A percentile compares a stretch with the other conserved stretches of the same genome.
Evolutionary conservation across 1,140 invertebrate species (phyloP).

Genomic region (Lepidurus arcticus): DNA sequence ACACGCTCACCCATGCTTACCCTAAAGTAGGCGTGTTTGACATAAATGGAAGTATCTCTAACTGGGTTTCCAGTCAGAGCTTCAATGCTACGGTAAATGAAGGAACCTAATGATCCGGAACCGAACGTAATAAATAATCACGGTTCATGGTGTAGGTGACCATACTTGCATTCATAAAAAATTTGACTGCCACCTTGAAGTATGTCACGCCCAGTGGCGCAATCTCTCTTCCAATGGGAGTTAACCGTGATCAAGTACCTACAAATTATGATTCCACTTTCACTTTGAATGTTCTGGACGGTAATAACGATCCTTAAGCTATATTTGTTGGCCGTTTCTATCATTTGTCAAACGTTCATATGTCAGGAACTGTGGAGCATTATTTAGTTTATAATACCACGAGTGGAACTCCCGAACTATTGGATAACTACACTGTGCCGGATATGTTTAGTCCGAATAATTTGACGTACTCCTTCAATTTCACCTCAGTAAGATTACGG

Average conservation of each 20-base stretch:
- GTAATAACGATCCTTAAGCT: neutral
- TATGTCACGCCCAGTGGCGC: neutral
- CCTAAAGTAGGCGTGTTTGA: slow-evolving; percentile 37
- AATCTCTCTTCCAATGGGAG: neutral
- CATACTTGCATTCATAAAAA: neutral
- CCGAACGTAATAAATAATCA: neutral
- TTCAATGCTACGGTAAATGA: slow-evolving; percentile 34
- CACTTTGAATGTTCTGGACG: neutral
- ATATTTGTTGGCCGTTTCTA: too few species aligned
- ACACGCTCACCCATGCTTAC: slow-evolving; percentile 38
- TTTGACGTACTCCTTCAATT: neutral
- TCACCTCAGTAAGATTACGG: slow-evolving; percentile 14
- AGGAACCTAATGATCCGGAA: neutral
- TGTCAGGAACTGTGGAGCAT: slow-evolving; percentile 27
- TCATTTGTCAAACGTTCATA: too few species aligned
- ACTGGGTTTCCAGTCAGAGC: slow-evolving; percentile 38
- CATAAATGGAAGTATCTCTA: slow-evolving; percentile 39
- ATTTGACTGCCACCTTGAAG: neutral
- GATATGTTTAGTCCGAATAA: neutral
- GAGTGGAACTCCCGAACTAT: neutral
- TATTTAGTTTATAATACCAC: neutral
- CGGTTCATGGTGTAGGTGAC: neutral
- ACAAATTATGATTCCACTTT: neutral
- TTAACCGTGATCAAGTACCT: neutral
- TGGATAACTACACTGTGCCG: neutral